Base-by-base conservation (phyloP, 2,888 invertebrate genomes). In the Tenthredo amoena region DNA sequence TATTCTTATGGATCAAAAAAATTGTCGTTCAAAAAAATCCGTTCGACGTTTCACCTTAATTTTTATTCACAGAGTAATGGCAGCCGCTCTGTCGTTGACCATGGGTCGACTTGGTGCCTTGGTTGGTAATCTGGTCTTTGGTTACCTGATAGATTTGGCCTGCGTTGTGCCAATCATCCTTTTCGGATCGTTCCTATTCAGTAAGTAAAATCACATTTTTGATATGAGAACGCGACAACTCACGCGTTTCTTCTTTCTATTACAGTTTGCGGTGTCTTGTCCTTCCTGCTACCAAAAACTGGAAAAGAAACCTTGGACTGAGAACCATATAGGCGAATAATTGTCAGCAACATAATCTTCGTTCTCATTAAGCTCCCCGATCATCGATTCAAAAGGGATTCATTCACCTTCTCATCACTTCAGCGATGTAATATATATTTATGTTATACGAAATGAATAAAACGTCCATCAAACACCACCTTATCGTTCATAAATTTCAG, bases 61-160 rank as follows among this genome's bases (percentile, higher is more conserved):
- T 50, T 37, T 84, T n/a, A 55, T 86, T 62, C 50, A 12, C 43
- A 97, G 97, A 94, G 97, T 97, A 91, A 97, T 97, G 97, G 97
- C 97, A 55, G 97, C 97, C 43, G 97, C 97, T 68, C 94, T 97
- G 68, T 97, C 97, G 15, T 94, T 97, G 87, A 97, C 97, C 21
- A 96, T 96, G 92, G 97, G 97, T 85, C 95, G 97, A 94, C 95
- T 96, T 87, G 97, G 97, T 79, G 97, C 97, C 87, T 94, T 97
- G 85, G 93, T 97, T 83, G 97, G 97, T 87, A 97, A 97, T 94
- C 94, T 97, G 88, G 94, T 97, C 74, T 97, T 97, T 91, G 97
- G 97, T 86, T 97, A 96, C 93, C 95, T 97, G 88, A 97, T 97
- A 89, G 97, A 97, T 94, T 95, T 97, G 90, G 96, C 97, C 92